phyloP scores from a whole-genome alignment of 1,140 invertebrate genomes.

The Bombus terrestris region DNA sequence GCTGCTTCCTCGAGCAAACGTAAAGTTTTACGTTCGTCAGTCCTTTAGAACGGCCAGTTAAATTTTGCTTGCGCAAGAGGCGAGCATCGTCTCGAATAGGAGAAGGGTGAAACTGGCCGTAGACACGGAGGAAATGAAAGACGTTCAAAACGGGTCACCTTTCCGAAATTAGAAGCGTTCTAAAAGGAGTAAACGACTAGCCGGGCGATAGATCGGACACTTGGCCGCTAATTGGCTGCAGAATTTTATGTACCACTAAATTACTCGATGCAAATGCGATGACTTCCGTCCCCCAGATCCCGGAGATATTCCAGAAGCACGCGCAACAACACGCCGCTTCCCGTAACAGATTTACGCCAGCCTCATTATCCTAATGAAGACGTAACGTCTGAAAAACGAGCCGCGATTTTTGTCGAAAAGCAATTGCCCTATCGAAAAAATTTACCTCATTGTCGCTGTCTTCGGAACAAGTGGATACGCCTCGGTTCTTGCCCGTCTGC shows the following conservation, averaged over 20 bases:
- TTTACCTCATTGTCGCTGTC: not conserved
- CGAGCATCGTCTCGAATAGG: no score
- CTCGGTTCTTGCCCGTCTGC: not conserved
- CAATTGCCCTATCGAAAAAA: not conserved
- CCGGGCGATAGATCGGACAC: constrained; percentile 72
- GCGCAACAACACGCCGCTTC: constrained; percentile 40
- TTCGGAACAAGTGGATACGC: not conserved
- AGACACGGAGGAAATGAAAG: constrained; percentile 13
- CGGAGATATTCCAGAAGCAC: constrained; percentile 49
- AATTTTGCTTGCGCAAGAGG: not conserved
- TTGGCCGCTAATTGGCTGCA: constrained; percentile 78
- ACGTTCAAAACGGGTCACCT: constrained; percentile 22
- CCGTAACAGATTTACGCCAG: constrained; percentile 77
- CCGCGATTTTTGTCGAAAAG: constrained; percentile 73
- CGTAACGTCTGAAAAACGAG: constrained; percentile 73
- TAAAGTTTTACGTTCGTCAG: constrained; percentile 34
- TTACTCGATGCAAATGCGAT: constrained; percentile 80
- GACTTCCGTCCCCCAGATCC: constrained; percentile 66
- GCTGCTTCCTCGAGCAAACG: constrained; percentile 12
- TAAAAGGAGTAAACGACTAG: constrained; percentile 54
- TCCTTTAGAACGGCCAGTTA: constrained; percentile 1
- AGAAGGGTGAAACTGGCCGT: not conserved
- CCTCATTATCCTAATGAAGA: constrained; percentile 83
- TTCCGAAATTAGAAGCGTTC: constrained; percentile 60
- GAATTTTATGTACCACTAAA: constrained; percentile 81